These are phyloP conservation scores for Liposcelis brunnea DNA, from an alignment of 2,888 invertebrate genomes.

Conservation along the genomic window DNA sequence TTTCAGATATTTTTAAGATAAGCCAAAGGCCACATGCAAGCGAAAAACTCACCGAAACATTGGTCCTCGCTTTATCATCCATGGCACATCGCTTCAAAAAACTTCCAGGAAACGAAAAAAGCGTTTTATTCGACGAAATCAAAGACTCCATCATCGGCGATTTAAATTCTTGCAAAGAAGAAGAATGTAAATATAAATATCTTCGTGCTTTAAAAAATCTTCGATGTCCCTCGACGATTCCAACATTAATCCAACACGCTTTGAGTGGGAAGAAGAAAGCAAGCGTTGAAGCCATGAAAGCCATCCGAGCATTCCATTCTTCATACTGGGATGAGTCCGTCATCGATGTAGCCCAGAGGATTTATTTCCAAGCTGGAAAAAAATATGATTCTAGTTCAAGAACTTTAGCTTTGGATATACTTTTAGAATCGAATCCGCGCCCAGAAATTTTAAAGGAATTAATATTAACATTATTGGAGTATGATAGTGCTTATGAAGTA, in stretches of 20 bases:
- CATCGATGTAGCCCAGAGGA: slow-evolving; percentile 30
- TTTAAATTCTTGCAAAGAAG: slow-evolving; percentile 20
- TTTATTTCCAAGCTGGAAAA: slow-evolving; percentile 40
- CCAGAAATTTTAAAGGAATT: slow-evolving; percentile 34
- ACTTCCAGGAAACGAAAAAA: slow-evolving; percentile 19
- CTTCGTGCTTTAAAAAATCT: slow-evolving; percentile 55
- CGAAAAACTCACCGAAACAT: slow-evolving; percentile 44
- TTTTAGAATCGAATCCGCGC: slow-evolving; percentile 40
- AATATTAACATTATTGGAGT: slow-evolving; percentile 29
- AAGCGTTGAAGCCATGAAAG: slow-evolving; percentile 48
- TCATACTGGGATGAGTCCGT: slow-evolving; percentile 27
- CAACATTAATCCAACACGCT: slow-evolving; percentile 37
- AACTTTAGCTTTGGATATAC: slow-evolving; percentile 49
- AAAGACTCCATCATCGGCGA: neutral
- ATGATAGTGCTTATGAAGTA: slow-evolving; percentile 42
- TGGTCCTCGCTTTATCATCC: slow-evolving; percentile 45
- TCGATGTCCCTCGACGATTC: slow-evolving; percentile 38
- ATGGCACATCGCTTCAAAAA: slow-evolving; percentile 33
- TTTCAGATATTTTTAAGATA: slow-evolving; percentile 30
- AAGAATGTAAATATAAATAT: slow-evolving; percentile 39
- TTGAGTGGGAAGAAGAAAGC: slow-evolving; percentile 31
- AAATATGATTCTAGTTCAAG: slow-evolving; percentile 51
- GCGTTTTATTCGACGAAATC: slow-evolving; percentile 18
- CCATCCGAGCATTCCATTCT: slow-evolving; percentile 36
- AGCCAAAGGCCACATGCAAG: slow-evolving; percentile 24